phyloP scores from a whole-genome alignment of 2,113 vertebrate species.

The Oceanites oceanicus region DNA sequence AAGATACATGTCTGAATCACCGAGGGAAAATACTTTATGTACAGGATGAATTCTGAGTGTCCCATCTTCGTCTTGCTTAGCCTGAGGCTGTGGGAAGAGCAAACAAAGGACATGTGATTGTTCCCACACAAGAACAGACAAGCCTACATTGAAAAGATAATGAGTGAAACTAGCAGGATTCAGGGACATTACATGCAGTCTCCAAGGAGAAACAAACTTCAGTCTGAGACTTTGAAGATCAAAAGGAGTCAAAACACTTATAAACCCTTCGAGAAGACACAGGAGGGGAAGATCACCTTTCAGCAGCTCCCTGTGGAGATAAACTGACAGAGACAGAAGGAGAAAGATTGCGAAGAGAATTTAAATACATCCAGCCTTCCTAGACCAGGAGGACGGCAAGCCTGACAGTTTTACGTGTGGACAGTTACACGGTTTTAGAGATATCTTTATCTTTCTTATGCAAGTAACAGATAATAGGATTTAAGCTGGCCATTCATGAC shows the following conservation, averaged over 20 bases:
- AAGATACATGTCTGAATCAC: neutral
- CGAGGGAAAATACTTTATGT: neutral
- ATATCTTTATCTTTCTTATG: neutral
- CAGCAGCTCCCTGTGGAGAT: neutral
- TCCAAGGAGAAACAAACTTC: conserved; percentile 35
- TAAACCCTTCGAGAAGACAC: neutral
- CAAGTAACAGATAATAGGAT: neutral
- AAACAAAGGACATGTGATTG: neutral
- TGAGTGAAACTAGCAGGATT: conserved; percentile 4
- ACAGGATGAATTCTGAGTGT: neutral
- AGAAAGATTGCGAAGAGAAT: neutral
- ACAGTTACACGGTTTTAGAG: neutral
- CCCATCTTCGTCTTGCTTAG: neutral
- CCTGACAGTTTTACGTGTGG: neutral
- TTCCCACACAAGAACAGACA: neutral
- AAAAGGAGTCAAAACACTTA: conserved; percentile 2
- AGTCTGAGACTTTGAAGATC: conserved; percentile 1
- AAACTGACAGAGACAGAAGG: neutral
- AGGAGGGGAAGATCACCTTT: neutral
- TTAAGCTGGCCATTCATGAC: neutral
- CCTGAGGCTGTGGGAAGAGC: neutral
- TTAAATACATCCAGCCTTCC: neutral
- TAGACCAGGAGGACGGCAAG: neutral
- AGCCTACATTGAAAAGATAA: neutral
- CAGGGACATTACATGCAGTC: neutral